These are phyloP conservation scores for Pachycephala philippinensis DNA, from an alignment of 2,113 vertebrate species.

Conservation along the genomic window DNA sequence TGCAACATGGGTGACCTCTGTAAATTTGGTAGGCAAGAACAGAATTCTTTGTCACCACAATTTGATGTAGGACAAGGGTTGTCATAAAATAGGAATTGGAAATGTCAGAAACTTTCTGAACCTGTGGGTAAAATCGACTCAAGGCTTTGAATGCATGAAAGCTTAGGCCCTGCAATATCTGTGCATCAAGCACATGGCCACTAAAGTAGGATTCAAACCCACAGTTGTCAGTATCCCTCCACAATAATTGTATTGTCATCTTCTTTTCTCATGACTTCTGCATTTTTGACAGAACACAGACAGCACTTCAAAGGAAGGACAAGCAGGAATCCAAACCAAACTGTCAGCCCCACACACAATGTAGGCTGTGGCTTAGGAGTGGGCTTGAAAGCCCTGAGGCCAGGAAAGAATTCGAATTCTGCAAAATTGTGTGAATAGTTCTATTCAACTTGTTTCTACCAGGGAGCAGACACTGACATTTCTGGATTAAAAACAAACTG, in stretches of 20 bases:
- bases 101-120: not conserved
- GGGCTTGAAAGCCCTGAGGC: not conserved
- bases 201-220: not conserved
- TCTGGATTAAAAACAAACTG: not conserved
- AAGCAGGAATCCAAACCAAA: not conserved
- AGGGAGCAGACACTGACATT: not conserved
- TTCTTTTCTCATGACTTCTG: not conserved
- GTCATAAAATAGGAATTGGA: not conserved
- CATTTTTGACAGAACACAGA: not conserved
- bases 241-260: not conserved
- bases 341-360: not conserved
- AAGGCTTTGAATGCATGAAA: not conserved
- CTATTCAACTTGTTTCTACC: not conserved
- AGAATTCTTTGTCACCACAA: not conserved
- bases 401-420: not conserved
- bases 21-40: not conserved
- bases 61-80: not conserved
- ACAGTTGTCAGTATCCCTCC: not conserved
- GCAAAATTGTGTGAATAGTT: not conserved
- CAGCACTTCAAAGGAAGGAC: not conserved
- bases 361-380: not conserved
- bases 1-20: not conserved
- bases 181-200: not conserved
- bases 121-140: not conserved
- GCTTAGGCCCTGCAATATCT: not conserved